Percentiles rank a stretch among this genome's conserved stretches.
These are phyloP conservation scores for Phaenicophaeus curvirostris DNA, from an alignment of 2,797 vertebrate species.

Conservation along the genomic window DNA sequence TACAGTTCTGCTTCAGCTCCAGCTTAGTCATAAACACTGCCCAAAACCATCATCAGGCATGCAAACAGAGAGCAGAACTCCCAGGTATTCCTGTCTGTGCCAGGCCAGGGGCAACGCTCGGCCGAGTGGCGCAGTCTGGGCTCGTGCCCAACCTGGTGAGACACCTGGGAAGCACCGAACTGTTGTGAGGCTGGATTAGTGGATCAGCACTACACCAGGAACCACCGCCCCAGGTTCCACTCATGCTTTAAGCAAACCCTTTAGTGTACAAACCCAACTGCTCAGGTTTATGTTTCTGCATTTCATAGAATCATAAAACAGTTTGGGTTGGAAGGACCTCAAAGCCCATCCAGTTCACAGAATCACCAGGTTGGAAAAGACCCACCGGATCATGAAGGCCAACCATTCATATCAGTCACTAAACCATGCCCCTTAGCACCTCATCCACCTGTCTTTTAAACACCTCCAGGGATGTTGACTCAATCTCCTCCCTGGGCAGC, in stretches of 20 bases:
- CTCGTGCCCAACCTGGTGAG: no score
- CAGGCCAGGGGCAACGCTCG: neutral
- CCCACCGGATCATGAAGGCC: no score
- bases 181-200: neutral
- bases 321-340: no score
- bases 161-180: fast-evolving
- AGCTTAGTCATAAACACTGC: neutral
- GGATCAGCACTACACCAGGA: neutral
- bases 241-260: no score
- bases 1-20: neutral
- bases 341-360: no score
- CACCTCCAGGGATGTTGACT: no score
- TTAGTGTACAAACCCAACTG: no score
- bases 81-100: neutral
- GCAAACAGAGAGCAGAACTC: neutral
- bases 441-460: no score
- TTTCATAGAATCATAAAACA: neutral
- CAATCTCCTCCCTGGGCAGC: no score
- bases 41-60: neutral
- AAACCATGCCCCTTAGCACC: no score
- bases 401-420: no score
- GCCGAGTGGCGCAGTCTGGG: fast-evolving
- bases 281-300: neutral
- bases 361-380: no score
- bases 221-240: fast-evolving